A percentile compares a stretch with the other conserved stretches of the same genome.
phyloP scores from a whole-genome alignment of 2,888 invertebrate genomes.

The Drosophila acutilabella region DNA sequence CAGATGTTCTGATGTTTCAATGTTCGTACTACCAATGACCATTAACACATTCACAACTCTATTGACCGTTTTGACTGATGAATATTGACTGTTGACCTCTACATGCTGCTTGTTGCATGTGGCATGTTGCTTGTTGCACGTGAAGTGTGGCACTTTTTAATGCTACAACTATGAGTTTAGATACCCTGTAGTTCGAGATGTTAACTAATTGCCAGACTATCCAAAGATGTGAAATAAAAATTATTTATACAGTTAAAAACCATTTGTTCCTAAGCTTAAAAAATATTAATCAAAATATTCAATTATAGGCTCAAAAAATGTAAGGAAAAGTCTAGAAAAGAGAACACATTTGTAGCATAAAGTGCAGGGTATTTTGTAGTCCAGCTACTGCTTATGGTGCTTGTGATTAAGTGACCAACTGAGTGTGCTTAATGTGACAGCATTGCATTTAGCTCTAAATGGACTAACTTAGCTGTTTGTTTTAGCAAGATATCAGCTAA shows the following conservation, averaged over 20 bases:
- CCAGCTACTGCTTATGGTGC: not conserved
- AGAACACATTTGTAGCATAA: too few species aligned
- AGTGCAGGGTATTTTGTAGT: conserved; percentile 8
- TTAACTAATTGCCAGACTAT: too few species aligned
- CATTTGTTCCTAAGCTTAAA: too few species aligned
- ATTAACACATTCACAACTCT: not conserved
- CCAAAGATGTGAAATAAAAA: too few species aligned
- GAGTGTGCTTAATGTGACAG: conserved; percentile 35
- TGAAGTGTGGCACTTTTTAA: not conserved
- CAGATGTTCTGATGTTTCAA: not conserved
- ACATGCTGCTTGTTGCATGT: conserved; percentile 1
- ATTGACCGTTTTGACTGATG: conserved; percentile 5
- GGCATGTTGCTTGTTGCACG: conserved; percentile 1
- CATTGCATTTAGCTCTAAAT: conserved; percentile 50
- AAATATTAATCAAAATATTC: too few species aligned
- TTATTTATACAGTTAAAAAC: too few species aligned
- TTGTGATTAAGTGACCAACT: not conserved
- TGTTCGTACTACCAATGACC: conserved; percentile 9
- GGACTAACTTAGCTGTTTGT: conserved; percentile 36
- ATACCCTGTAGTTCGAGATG: not conserved
- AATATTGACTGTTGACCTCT: conserved; percentile 1
- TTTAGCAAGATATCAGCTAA: conserved; percentile 30
- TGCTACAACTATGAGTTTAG: too few species aligned
- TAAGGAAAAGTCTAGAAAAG: too few species aligned
- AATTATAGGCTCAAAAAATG: too few species aligned